A percentile compares a stretch with the other conserved stretches of the same genome.
Evolutionary conservation across 2,888 invertebrate genomes (phyloP).

Genomic region (Dendrolimus pini): DNA sequence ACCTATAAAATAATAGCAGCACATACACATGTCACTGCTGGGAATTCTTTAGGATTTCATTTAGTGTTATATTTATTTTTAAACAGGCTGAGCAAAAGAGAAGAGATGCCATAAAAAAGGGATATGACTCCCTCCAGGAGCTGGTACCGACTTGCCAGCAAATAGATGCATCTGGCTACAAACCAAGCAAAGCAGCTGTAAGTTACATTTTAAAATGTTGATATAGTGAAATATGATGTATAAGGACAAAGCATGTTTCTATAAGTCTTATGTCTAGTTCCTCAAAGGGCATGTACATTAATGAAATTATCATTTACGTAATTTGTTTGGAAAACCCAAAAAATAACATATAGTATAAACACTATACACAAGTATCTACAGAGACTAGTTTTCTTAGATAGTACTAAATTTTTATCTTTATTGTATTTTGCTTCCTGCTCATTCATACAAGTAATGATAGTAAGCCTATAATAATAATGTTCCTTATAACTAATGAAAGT

Average conservation of each 20-base stretch:
- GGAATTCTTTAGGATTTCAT: not conserved
- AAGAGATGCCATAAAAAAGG: slow-evolving; percentile 97
- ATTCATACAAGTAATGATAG: too few species aligned
- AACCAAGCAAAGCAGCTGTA: slow-evolving; percentile 95
- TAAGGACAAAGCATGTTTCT: not conserved
- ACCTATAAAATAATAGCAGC: not conserved
- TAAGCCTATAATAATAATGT: too few species aligned
- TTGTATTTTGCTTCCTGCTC: too few species aligned
- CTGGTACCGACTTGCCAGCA: slow-evolving; percentile 96
- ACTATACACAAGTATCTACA: too few species aligned
- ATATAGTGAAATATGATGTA: not conserved
- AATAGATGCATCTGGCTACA: slow-evolving; percentile 93
- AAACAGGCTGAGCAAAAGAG: slow-evolving; percentile 95
- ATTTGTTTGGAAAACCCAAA: too few species aligned
- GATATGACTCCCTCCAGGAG: slow-evolving; percentile 95
- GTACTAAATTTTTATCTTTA: too few species aligned
- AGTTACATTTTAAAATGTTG: slow-evolving; percentile 22
- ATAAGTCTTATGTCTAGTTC: not conserved
- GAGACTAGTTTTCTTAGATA: too few species aligned
- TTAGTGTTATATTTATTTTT: slow-evolving; percentile 1
- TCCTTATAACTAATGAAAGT: too few species aligned
- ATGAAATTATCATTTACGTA: not conserved
- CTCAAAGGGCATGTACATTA: not conserved
- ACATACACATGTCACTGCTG: too few species aligned
- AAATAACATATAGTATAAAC: too few species aligned